Evolutionary conservation across 2,888 invertebrate genomes (phyloP).

Genomic region (Acleris laterana): DNA sequence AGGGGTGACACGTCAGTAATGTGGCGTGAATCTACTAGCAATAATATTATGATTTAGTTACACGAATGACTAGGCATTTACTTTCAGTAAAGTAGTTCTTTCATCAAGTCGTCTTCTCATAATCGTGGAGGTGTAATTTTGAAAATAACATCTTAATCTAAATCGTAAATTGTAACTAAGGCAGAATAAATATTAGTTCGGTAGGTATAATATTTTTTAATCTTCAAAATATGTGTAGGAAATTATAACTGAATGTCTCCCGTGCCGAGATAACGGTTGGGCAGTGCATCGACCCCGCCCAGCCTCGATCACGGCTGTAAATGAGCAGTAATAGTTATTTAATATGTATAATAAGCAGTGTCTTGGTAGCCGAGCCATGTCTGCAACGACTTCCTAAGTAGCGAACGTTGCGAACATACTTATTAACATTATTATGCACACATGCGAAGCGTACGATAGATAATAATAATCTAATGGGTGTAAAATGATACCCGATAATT

Average conservation of each 20-base stretch:
- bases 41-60: too few species aligned
- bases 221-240: slow-evolving; percentile 14
- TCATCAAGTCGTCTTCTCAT: too few species aligned
- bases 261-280: slow-evolving; percentile 65
- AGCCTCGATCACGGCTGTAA: slow-evolving; percentile 57
- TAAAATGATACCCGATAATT: slow-evolving; percentile 35
- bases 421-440: slow-evolving; percentile 64
- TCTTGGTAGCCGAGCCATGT: slow-evolving; percentile 40
- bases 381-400: slow-evolving; percentile 66
- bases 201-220: not conserved
- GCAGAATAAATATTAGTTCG: not conserved
- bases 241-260: slow-evolving; percentile 48
- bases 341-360: slow-evolving; percentile 56
- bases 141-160: too few species aligned
- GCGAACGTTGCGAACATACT: slow-evolving; percentile 58
- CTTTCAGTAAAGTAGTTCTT: too few species aligned
- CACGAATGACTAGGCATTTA: too few species aligned
- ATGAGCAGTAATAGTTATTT: slow-evolving; percentile 67
- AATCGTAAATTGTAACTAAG: not conserved
- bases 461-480: slow-evolving; percentile 29
- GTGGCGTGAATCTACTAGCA: too few species aligned
- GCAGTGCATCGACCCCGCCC: slow-evolving; percentile 57
- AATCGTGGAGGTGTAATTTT: too few species aligned
- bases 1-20: too few species aligned
- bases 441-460: slow-evolving; percentile 19